Evolutionary conservation across 2,797 vertebrate genomes (phyloP), one percentile per base, ranked within the genome.

Genomic region (Sebastes vulpes): DNA sequence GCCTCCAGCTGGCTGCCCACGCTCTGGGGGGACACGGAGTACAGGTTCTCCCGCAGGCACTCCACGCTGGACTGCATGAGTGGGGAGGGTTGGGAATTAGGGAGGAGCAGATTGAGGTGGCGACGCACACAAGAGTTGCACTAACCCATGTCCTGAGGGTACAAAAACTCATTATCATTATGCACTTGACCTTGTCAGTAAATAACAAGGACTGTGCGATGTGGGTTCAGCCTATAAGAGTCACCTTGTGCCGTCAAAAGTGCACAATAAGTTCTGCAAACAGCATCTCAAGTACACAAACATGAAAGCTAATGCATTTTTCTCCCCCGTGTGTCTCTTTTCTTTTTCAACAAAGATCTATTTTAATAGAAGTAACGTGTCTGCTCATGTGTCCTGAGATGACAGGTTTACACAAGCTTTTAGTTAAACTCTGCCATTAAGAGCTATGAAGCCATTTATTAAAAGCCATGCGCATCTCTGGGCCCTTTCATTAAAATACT

Each of bases 31-130:
- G 97, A 95, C 59, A 96, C 89, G 81, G 96, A 94, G 92, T 96
- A 96, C 84, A 98, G 95, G 88, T 97, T 97, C 74, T 98, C 98
- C 86, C 97, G 94, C 83, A 99, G 96, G 88, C 95, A 93, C 93
- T 99, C 98, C 87, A 99, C 96, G 60, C 95, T 97, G 86, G 93
- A 95, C 98, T 99, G 90, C 16, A 72, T 38, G 35, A 38, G 35
- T 38, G n/a, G 7, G n/a, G 14, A 20, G 18, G 8, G 56, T 25
- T 57, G n/a, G 18, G 6, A 59, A 56, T 59, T 25, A 6, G 12
- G 46, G 6, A 96, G 38, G 5, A 46, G 63, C 38, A 48, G 18
- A 73, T 6, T 46, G 9, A 75, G 29, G 3, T n/a, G 31, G 60
- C 4, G 65, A 46, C 4, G 57, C 32, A 72, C 16, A 29, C 42